Evolutionary conservation across 2,113 vertebrate genomes (phyloP), one percentile per base, ranked within the genome.

Genomic region (Callionymus lyra): DNA sequence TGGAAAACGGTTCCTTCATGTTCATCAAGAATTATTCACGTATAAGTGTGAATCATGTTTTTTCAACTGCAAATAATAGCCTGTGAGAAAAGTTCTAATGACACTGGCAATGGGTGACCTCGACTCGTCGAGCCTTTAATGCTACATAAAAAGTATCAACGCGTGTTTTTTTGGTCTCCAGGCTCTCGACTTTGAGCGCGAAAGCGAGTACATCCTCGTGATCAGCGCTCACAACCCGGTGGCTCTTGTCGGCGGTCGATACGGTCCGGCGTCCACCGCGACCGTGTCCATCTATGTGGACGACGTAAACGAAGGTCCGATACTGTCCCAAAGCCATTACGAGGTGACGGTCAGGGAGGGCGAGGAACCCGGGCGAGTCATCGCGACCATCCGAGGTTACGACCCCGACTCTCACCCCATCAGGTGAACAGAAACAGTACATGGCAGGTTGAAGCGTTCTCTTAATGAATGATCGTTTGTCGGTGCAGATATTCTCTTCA

Each of bases 401-500:
- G 85, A 88, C 63, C 84, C 85, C 0, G 86, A 89, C 45, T 84
- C 83, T 39, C 82, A 86, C 47, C 83, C 84, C 37, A 82, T 87
- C 56, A 85, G 85, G 84, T 75, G 53, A 59, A 34, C 4, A 5
- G 21, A 27, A 27, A 27, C 21, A 27, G 21, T 27, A 27, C 21
- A 27, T 8, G 8, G 21, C 21, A 8, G 21, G 21, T 5, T 27
- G 4, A 27, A 8, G 21, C 21, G 4, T 27, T 27, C 21, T 27
- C 8, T 8, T 27, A 6, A 13, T 33, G 9, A 16, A 0, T 59
- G 17, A 32, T 41, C 38, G 34, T 41, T 34, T 9, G 27, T 38
- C 3, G 41, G 31, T 49, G 12, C 53, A 91, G 90, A 48, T 91
- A 88, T 70, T 88, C 83, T 16, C 76, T 80, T 43, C 83, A 76